phyloP scores from a whole-genome alignment of 2,797 vertebrate species.

The Sarcophilus harrisii region DNA sequence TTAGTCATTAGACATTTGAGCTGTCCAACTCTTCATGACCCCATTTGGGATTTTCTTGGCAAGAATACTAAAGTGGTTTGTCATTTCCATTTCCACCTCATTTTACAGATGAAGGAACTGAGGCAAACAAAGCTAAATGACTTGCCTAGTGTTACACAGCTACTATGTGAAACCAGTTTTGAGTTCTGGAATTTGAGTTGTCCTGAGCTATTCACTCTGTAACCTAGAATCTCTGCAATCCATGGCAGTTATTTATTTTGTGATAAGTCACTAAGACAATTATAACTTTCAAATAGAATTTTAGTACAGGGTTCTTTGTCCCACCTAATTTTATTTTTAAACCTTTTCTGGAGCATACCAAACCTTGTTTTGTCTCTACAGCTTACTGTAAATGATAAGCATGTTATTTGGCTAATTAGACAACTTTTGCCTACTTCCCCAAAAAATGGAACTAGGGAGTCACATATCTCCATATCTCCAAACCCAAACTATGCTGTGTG shows the following conservation, averaged over 20 bases:
- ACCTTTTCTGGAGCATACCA: not conserved
- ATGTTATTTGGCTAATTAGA: not conserved
- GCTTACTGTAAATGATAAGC: not conserved
- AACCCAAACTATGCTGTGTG: not conserved
- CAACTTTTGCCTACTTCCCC: not conserved
- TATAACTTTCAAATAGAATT: not conserved
- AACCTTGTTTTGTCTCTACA: not conserved
- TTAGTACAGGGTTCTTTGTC: not conserved
- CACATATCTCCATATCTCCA: not conserved
- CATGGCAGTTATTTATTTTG: not conserved
- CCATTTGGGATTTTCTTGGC: no score
- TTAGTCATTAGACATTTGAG: no score
- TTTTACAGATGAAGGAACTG: no score
- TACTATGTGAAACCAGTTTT: no score
- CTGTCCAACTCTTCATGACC: no score
- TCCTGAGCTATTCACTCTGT: no score
- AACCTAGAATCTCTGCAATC: not conserved
- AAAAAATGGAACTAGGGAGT: constrained; percentile 21
- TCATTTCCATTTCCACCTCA: no score
- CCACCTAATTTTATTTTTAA: not conserved
- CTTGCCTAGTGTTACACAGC: no score
- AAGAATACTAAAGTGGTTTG: no score
- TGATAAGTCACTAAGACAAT: no score
- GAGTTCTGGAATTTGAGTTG: no score
- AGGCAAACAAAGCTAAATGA: no score